phyloP scores from a whole-genome alignment of 1,140 invertebrate genomes.

The Lysiphlebus fabarum region DNA sequence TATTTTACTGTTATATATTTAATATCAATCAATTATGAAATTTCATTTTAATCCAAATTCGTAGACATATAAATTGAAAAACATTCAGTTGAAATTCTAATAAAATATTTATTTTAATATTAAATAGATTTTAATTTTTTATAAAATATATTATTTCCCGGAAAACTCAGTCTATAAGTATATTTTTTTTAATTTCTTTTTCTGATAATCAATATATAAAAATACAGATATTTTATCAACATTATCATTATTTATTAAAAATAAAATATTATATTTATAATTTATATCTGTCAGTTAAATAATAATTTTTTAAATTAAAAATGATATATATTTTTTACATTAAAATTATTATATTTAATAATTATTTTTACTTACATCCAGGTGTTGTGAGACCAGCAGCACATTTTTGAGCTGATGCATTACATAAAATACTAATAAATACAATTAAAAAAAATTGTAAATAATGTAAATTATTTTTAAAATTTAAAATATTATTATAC shows the following conservation, averaged over 20 bases:
- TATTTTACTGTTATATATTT: too few species aligned
- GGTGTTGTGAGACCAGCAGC: slow-evolving; percentile 39
- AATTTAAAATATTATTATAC: neutral
- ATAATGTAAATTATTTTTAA: slow-evolving; percentile 7
- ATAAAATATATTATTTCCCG: neutral
- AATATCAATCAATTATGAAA: neutral
- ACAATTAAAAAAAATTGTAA: slow-evolving; percentile 31
- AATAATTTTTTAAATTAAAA: too few species aligned
- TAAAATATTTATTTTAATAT: too few species aligned
- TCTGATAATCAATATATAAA: too few species aligned
- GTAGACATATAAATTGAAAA: too few species aligned
- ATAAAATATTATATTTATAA: slow-evolving; percentile 2
- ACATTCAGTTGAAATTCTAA: too few species aligned
- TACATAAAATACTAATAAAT: slow-evolving; percentile 27
- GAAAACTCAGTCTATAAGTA: too few species aligned
- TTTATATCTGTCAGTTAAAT: neutral
- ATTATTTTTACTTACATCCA: slow-evolving; percentile 38
- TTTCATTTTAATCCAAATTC: too few species aligned
- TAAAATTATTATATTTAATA: slow-evolving; percentile 11
- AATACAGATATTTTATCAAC: neutral
- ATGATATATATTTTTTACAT: too few species aligned
- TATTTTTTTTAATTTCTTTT: too few species aligned
- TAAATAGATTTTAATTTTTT: slow-evolving; percentile 8
- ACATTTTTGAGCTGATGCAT: slow-evolving; percentile 28
- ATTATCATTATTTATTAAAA: slow-evolving; percentile 16